phyloP scores from a whole-genome alignment of 2,888 invertebrate species.

The Abscondita cerata region DNA sequence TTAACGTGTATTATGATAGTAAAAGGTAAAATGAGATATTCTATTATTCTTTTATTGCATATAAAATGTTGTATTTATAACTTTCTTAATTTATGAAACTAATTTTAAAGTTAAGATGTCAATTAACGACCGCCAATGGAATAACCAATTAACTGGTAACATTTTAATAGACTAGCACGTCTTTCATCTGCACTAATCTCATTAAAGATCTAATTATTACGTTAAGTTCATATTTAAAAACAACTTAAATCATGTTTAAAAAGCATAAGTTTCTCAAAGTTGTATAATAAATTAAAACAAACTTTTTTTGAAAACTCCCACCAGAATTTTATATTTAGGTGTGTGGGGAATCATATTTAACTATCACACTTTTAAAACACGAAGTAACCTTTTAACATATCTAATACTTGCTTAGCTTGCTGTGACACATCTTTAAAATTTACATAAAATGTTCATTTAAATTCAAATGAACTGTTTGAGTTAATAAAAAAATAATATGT shows the following conservation, averaged over 20 bases:
- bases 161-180: conserved; percentile 1
- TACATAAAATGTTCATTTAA: too few relatives aligned
- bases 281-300: too few relatives aligned
- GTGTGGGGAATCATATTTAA: too few relatives aligned
- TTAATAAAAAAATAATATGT: too few relatives aligned
- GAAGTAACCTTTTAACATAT: too few relatives aligned
- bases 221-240: background rate
- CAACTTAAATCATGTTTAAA: background rate
- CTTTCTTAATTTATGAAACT: conserved; percentile 12
- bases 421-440: too few relatives aligned
- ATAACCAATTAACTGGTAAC: conserved; percentile 10
- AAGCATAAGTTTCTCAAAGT: too few relatives aligned
- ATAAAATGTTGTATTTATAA: conserved; percentile 8
- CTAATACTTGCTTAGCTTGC: too few relatives aligned
- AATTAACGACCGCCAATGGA: conserved; percentile 11
- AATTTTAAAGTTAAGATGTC: conserved; percentile 13
- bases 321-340: too few relatives aligned
- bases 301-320: too few relatives aligned
- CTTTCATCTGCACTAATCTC: conserved; percentile 6
- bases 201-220: conserved; percentile 8
- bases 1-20: background rate
- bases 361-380: too few relatives aligned
- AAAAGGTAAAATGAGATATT: background rate
- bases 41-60: conserved; percentile 11
- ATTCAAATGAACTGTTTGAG: too few relatives aligned